Evolutionary conservation across 2,113 vertebrate species (phyloP).

Genomic region (Leucosticte australis): DNA sequence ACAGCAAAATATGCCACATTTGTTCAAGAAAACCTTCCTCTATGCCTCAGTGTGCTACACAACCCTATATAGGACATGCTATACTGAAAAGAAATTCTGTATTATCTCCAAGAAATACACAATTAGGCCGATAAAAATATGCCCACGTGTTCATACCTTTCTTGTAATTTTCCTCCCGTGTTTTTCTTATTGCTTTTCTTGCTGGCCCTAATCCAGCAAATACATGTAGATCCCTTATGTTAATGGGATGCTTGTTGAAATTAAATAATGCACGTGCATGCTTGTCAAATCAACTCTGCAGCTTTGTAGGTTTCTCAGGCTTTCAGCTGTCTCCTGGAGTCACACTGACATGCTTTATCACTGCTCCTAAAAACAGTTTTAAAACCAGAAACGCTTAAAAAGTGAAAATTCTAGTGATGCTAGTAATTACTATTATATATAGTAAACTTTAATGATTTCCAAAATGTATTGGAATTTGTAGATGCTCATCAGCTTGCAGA

Average conservation of each 20-base stretch:
- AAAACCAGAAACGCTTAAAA: not conserved
- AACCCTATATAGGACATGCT: not conserved
- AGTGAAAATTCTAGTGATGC: not conserved
- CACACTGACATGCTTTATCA: not conserved
- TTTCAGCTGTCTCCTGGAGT: not conserved
- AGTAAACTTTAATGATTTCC: not conserved
- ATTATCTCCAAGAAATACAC: not conserved
- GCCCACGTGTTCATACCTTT: not conserved
- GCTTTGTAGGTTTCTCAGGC: not conserved
- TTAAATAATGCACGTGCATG: not conserved
- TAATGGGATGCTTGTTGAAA: not conserved
- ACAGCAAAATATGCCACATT: not conserved
- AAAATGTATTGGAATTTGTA: not conserved
- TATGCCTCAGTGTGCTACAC: not conserved
- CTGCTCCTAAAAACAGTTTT: not conserved
- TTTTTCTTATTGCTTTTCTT: not conserved
- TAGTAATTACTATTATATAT: not conserved
- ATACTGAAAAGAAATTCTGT: not conserved
- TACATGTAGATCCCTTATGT: not conserved
- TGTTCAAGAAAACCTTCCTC: not conserved
- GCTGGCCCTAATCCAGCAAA: not conserved
- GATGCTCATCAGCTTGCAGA: not conserved
- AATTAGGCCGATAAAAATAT: not conserved
- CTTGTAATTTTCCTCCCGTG: not conserved
- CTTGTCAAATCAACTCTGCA: not conserved